A percentile compares a stretch with the other conserved stretches of the same genome.
These are phyloP conservation scores for Theretra japonica DNA, from an alignment of 2,888 invertebrate genomes.

Conservation along the genomic window DNA sequence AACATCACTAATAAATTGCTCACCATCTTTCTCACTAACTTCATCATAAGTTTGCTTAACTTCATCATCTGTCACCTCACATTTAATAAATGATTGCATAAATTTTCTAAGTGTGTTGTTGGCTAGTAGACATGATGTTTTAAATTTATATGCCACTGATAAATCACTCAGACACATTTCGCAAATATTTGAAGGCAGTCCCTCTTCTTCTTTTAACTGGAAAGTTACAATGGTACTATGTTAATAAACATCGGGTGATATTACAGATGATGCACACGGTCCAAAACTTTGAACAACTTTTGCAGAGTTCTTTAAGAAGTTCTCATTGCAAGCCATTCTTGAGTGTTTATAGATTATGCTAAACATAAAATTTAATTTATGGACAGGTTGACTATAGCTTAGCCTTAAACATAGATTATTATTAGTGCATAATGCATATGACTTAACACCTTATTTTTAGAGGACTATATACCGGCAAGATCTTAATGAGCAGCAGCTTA, in stretches of 20 bases:
- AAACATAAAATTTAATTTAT: no score
- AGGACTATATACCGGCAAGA: no score
- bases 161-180: slow-evolving; percentile 50
- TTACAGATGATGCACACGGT: no score
- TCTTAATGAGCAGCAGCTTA: no score
- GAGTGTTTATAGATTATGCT: no score
- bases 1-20: slow-evolving; percentile 27
- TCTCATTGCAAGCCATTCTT: no score
- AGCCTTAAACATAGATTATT: no score
- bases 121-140: slow-evolving; percentile 52
- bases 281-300: not conserved
- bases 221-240: not conserved
- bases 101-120: slow-evolving; percentile 50
- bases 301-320: no score
- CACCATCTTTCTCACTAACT: no score
- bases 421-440: no score
- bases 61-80: slow-evolving; percentile 39
- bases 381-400: no score
- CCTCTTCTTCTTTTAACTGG: slow-evolving; percentile 18
- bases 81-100: slow-evolving; percentile 41
- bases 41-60: slow-evolving; percentile 31
- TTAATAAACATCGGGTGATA: not conserved
- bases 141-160: slow-evolving; percentile 55
- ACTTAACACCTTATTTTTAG: no score
- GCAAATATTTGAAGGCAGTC: slow-evolving; percentile 47